phyloP scores from a whole-genome alignment of 2,113 vertebrate genomes.

The Bubo scandiacus region DNA sequence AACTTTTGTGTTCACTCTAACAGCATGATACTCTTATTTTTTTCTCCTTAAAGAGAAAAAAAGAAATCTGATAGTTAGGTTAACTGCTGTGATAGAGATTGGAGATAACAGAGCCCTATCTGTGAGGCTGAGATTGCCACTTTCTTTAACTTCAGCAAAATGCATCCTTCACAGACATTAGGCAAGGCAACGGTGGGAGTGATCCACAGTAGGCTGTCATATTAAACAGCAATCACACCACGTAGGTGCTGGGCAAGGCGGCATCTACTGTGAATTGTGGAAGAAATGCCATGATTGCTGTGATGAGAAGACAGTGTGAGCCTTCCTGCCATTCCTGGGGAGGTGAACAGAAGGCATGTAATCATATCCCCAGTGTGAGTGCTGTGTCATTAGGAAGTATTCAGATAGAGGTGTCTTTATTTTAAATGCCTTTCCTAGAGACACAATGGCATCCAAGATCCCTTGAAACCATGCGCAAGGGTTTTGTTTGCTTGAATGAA shows the following conservation, averaged over 20 bases:
- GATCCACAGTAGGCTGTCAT: neutral
- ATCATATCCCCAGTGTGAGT: neutral
- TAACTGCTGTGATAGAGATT: conserved; percentile 19
- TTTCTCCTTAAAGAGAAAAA: neutral
- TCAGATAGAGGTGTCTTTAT: neutral
- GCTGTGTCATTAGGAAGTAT: neutral
- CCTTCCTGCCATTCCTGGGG: neutral
- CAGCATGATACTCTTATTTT: neutral
- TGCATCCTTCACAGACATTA: neutral
- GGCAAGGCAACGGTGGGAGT: neutral
- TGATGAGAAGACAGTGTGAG: neutral
- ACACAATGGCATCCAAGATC: neutral
- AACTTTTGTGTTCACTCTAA: neutral
- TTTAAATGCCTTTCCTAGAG: neutral
- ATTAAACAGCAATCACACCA: neutral
- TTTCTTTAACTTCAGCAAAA: neutral
- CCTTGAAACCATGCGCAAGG: neutral
- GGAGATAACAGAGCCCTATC: neutral
- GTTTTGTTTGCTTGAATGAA: neutral
- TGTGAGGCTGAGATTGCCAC: neutral
- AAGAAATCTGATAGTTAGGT: neutral
- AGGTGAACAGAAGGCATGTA: neutral
- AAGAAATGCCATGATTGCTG: neutral
- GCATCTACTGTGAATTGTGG: neutral
- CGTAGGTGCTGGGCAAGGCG: neutral